Evolutionary conservation across 2,113 vertebrate species (phyloP).

Genomic region (Dasyurus viverrinus): DNA sequence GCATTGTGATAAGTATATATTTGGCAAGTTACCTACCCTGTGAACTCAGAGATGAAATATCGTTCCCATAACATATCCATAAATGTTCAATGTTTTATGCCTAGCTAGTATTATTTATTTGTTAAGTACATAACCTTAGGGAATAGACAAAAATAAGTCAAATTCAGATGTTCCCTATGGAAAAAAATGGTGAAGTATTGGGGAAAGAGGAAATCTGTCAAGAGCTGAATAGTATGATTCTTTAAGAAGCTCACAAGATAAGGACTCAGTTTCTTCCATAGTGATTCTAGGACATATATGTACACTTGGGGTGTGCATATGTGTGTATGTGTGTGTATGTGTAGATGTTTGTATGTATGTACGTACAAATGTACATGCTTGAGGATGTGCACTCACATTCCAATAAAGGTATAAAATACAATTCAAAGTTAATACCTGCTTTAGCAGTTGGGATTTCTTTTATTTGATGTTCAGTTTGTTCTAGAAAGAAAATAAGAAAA

Average conservation of each 20-base stretch:
- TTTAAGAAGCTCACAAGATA: not conserved
- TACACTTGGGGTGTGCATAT: not conserved
- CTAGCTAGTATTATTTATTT: not conserved
- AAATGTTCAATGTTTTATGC: not conserved
- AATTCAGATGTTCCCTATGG: not conserved
- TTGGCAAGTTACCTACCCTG: not conserved
- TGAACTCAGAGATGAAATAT: not conserved
- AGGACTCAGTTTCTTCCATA: not conserved
- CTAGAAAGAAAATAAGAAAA: slow-evolving; percentile 70
- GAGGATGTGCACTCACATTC: not conserved
- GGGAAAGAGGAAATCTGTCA: not conserved
- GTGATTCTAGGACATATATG: not conserved
- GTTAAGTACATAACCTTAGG: not conserved
- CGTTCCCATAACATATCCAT: not conserved
- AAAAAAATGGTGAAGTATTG: not conserved
- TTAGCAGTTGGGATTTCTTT: slow-evolving; percentile 75
- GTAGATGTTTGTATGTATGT: not conserved
- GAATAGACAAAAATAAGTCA: not conserved
- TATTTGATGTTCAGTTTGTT: slow-evolving; percentile 71
- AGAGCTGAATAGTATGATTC: not conserved
- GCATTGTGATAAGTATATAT: not conserved
- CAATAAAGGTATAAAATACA: not conserved
- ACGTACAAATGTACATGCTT: no score
- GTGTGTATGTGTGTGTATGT: not conserved
- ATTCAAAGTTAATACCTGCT: slow-evolving; percentile 71